Evolutionary conservation across 2,797 vertebrate genomes (phyloP), one percentile per base, ranked within the genome.

Genomic region (Hypotaenidia okinawae): DNA sequence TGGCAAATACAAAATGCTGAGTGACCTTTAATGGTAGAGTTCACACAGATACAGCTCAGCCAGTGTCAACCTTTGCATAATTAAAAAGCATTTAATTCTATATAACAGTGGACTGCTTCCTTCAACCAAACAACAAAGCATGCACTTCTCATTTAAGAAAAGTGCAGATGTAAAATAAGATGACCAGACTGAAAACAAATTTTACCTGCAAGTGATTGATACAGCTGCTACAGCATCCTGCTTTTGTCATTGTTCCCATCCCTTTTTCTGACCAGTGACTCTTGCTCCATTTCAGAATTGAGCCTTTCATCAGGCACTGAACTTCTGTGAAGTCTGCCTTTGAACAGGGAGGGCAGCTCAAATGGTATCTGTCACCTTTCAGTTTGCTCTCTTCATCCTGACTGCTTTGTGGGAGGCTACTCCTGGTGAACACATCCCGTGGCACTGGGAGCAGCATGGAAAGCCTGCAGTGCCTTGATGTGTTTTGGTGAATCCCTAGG

Each of bases 21-120:
- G 32, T 92, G 92, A 94, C 77, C 77, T 93, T 91, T 95, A 86
- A 90, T 81, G 47, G 37, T 91, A 84, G 88, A 93, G 32, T 74
- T 83, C 67, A 76, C 2, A 5, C 27, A 67, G 51, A 92, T 94
- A 89, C 33, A 55, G 41, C 70, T 90, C 84, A 96, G 87, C 85
- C 78, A 81, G 77, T 9, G 5, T 93, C 59, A 91, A 73, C 41
- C 59, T 84, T 73, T 89, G 88, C 93, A 89, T 96, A 90, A 66
- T 89, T 90, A 90, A 90, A 86, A 87, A 61, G 10, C 37, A 63
- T 86, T 84, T 84, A 81, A 79, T 95, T 88, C 58, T 63, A 14
- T 66, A 2, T 81, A 93, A 80, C 55, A 94, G 51, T 66, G 75
- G 79, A 72, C 55, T 84, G 18, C 28, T 70, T 87, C 72, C 51